Evolutionary conservation across 2,113 vertebrate genomes (phyloP), one percentile per base, ranked within the genome.

Genomic region (Xiphorhynchus elegans): DNA sequence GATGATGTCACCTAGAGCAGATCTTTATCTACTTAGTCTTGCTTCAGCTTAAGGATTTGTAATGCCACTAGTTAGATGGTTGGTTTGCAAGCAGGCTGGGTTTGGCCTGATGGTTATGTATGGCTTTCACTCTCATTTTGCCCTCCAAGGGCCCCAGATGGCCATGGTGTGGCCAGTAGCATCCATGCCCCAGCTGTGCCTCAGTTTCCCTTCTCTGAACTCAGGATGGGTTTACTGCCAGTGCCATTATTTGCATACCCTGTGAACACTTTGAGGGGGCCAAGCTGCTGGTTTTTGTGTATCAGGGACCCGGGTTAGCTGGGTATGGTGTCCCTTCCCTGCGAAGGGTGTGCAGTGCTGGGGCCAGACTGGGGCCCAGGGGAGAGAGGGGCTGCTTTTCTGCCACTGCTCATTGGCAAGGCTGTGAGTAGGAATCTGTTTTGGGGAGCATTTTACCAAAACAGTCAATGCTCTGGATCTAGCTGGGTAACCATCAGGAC

Each of bases 301-400:
- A 4, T 2, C 9, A 18, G 24, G 28, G 60, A 56, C 49, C 37
- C 12, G 3, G 1, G 1, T 70, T 60, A 70, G 11, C 56, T 56
- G 25, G 37, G 58, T 21, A 13, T 2, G 20, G 37, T 40, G 53
- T 23, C 0, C 0, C 64, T 84, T 81, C 49, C 47, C 66, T 52
- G 44, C 5, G 0, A 44, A 31, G 63, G 4, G 28, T 4, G 2
- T 0, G 2, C 17, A 2, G 37, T 40, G 59, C 33, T 5, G 5
- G 33, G 56, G 28, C 44, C 19, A 35, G 47, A 21, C 37, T 53
- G 35, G 35, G 49, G 42, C 69, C 50, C 79, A 50, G 63, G 59
- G 83, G 72, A 59, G 75, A 37, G n/a, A 13, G 13, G 19, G 28
- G 23, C 49, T 85, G 44, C 6, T 76, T 69, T 87, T 76, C 58